A percentile compares a stretch with the other conserved stretches of the same genome.
phyloP scores from a whole-genome alignment of 1,140 invertebrate genomes.

The Caenorhabditis tropicalis region DNA sequence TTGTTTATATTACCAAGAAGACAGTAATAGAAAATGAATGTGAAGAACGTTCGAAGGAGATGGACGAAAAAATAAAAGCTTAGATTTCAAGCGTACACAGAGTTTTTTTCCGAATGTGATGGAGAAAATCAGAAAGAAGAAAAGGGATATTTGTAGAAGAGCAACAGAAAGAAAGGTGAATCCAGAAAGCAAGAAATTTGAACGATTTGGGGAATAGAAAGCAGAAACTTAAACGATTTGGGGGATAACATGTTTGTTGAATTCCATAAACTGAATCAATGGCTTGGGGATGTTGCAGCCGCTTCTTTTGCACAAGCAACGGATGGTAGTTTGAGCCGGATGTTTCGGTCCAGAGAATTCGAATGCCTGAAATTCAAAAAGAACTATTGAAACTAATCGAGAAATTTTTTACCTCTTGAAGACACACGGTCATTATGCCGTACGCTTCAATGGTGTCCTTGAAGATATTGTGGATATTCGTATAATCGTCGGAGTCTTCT shows the following conservation, averaged over 20 bases:
- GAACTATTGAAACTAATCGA: too few species aligned
- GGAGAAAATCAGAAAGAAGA: too few species aligned
- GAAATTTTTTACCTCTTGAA: constrained; percentile 22
- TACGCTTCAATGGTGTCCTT: neutral
- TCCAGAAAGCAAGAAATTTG: too few species aligned
- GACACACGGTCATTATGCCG: neutral
- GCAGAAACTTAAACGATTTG: neutral
- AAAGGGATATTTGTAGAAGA: too few species aligned
- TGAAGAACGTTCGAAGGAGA: too few species aligned
- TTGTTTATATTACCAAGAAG: too few species aligned
- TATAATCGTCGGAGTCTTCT: neutral
- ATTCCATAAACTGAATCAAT: neutral
- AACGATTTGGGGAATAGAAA: too few species aligned
- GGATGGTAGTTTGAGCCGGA: neutral
- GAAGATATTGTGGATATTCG: neutral
- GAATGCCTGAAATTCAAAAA: neutral
- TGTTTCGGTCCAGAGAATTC: neutral
- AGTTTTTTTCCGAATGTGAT: too few species aligned
- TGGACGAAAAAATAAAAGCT: too few species aligned
- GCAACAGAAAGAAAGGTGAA: too few species aligned
- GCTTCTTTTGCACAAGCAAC: neutral
- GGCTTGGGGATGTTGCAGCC: constrained; percentile 4
- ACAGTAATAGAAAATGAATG: too few species aligned
- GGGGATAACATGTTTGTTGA: neutral
- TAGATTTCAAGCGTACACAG: too few species aligned